phyloP scores from a whole-genome alignment of 2,888 invertebrate species.

The Kuschelorhynchus macadamiae region DNA sequence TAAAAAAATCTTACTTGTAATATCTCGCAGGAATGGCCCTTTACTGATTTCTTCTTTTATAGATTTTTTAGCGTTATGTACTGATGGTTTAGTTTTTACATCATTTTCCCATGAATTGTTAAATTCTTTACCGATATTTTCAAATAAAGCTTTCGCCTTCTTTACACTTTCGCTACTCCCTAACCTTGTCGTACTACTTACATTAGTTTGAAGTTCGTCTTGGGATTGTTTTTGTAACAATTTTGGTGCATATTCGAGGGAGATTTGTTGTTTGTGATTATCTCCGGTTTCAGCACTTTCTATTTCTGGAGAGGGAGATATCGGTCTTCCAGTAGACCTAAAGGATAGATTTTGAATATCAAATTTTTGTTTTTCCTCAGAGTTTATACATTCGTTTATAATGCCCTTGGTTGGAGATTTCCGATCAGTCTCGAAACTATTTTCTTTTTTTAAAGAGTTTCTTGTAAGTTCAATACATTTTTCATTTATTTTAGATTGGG shows the following conservation, averaged over 20 bases:
- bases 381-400: constrained; percentile 54
- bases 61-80: constrained; percentile 63
- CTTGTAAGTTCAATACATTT: constrained; percentile 47
- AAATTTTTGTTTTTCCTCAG: constrained; percentile 55
- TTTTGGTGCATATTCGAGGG: constrained; percentile 60
- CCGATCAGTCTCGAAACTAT: not conserved
- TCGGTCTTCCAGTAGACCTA: constrained; percentile 45
- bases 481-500: constrained; percentile 10
- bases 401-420: constrained; percentile 49
- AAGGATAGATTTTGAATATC: constrained; percentile 47
- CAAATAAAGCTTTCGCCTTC: constrained; percentile 80
- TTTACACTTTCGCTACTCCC: constrained; percentile 77
- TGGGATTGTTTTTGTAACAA: constrained; percentile 65
- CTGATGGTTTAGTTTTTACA: constrained; percentile 71
- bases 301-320: constrained; percentile 45
- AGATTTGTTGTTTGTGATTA: constrained; percentile 45
- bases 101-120: constrained; percentile 66
- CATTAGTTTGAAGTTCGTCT: constrained; percentile 60
- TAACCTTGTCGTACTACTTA: constrained; percentile 64
- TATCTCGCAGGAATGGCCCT: too few species aligned
- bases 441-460: constrained; percentile 48
- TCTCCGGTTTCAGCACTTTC: constrained; percentile 47
- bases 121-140: constrained; percentile 71
- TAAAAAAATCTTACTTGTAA: not conserved
- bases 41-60: too few species aligned